A percentile compares a stretch with the other conserved stretches of the same genome.
Conservation (phyloP, 2,113 vertebrate genomes). For the Daubentonia madagascariensis region DNA sequence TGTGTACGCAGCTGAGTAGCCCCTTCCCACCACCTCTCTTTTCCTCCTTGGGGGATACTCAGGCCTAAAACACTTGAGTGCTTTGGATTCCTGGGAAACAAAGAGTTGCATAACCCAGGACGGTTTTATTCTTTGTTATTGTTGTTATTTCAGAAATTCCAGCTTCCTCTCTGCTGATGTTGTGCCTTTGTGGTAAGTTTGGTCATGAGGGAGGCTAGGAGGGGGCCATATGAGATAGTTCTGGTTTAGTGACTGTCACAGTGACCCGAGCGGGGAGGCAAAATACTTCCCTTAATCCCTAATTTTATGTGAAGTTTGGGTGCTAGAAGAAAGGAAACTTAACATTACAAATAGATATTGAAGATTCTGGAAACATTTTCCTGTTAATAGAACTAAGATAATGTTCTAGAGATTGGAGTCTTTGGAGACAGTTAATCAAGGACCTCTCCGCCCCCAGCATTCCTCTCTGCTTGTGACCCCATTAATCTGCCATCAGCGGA, state of each 20-base stretch:
- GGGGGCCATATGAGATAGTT: neutral
- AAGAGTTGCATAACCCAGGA: neutral
- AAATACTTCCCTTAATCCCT: neutral
- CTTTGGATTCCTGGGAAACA: neutral
- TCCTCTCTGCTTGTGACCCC: neutral
- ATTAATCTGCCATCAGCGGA: neutral
- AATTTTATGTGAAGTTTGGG: neutral
- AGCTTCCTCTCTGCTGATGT: neutral
- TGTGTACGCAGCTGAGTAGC: neutral
- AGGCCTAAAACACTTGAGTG: neutral
- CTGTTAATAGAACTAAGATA: neutral
- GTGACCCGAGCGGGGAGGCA: neutral
- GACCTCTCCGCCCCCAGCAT: neutral
- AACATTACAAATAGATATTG: neutral
- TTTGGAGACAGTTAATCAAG: neutral
- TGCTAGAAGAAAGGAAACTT: neutral
- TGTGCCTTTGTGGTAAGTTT: neutral
- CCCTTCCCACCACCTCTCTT: neutral
- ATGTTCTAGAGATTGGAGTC: neutral
- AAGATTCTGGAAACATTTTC: neutral
- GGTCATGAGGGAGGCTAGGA: neutral
- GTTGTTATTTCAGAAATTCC: neutral
- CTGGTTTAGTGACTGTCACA: neutral
- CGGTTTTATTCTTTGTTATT: neutral
- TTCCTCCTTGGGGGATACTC: accelerated